phyloP scores from a whole-genome alignment of 64 coral and sea anemone species.

The Porites australiensis region DNA sequence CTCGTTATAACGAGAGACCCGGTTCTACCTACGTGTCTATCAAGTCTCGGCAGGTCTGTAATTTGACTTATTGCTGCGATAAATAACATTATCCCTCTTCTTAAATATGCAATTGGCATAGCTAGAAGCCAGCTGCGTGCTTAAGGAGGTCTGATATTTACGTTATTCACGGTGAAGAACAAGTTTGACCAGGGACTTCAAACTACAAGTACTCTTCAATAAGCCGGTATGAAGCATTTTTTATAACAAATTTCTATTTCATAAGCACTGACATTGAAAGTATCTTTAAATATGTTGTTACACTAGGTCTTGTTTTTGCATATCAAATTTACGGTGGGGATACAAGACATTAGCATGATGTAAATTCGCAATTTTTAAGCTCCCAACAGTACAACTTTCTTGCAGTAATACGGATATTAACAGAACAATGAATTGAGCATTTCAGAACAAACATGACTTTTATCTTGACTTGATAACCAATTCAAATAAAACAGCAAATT shows the following conservation, averaged over 20 bases:
- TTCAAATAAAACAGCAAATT: too few relatives aligned
- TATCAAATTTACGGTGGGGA: neutral
- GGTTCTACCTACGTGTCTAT: neutral
- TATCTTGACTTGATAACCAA: too few relatives aligned
- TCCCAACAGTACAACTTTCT: too few relatives aligned
- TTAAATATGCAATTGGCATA: conserved; percentile 11
- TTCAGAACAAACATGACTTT: too few relatives aligned
- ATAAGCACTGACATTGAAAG: neutral
- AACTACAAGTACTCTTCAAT: neutral
- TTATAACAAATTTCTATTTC: neutral
- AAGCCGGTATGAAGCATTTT: neutral
- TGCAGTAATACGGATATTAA: too few relatives aligned
- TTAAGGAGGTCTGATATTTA: neutral
- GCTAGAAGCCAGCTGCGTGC: conserved; percentile 9
- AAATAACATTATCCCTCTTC: neutral
- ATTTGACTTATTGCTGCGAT: conserved; percentile 31
- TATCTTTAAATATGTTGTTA: neutral
- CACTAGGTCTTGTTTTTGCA: neutral
- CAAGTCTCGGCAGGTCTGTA: neutral
- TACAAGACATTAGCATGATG: neutral
- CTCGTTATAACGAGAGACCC: neutral
- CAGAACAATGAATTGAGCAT: too few relatives aligned
- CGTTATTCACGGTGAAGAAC: conserved; percentile 14
- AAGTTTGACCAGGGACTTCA: neutral
- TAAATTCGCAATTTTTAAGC: too few relatives aligned